These are phyloP conservation scores for Pristis pectinata DNA, from an alignment of 2,797 vertebrate species.

Conservation along the genomic window DNA sequence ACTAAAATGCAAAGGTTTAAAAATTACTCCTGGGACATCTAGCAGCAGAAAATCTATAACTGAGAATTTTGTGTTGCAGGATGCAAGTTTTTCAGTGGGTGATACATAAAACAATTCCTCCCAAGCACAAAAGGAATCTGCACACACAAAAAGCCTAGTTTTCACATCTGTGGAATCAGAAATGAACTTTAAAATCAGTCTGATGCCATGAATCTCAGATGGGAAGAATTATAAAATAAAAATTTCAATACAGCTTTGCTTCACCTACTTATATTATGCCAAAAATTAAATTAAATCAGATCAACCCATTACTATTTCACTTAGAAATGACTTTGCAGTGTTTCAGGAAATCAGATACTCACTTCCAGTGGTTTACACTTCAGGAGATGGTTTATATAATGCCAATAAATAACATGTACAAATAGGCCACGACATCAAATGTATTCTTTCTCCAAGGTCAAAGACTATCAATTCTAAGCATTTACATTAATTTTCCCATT, in stretches of 20 bases:
- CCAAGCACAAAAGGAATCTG: neutral
- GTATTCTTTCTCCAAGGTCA: neutral
- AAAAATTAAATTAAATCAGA: neutral
- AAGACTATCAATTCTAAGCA: neutral
- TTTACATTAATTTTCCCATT: neutral
- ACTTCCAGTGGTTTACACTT: conserved; percentile 5
- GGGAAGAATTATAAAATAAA: neutral
- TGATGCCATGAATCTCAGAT: neutral
- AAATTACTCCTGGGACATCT: neutral
- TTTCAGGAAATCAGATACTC: neutral
- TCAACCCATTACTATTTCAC: neutral
- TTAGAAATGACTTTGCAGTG: neutral
- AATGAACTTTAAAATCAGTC: neutral
- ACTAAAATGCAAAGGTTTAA: neutral
- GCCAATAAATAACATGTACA: neutral
- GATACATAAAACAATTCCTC: neutral
- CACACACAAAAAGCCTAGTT: neutral
- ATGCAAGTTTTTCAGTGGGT: conserved; percentile 1
- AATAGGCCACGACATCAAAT: neutral
- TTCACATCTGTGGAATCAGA: neutral
- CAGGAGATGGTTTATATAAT: neutral
- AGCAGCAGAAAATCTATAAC: conserved; percentile 15
- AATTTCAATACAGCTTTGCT: neutral
- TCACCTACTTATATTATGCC: neutral
- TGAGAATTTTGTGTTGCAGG: neutral